Conservation (phyloP, 2,113 vertebrate genomes). For the Ophthalmolycus amberensis region DNA sequence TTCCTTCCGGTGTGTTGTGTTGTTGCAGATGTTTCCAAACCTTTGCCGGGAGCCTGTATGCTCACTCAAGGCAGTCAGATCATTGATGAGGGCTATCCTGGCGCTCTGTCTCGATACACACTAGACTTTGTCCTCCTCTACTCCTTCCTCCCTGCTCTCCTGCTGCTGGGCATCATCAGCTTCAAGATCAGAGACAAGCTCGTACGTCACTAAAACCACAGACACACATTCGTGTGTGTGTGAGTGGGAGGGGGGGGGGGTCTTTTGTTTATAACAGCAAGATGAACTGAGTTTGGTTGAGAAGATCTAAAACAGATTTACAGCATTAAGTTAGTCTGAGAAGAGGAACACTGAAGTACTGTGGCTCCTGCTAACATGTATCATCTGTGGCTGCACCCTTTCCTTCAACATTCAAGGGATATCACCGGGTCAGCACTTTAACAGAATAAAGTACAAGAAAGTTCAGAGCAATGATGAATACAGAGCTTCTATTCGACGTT, state of each 20-base stretch:
- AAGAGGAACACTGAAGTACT: background rate
- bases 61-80: constrained; percentile 84
- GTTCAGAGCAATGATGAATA: background rate
- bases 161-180: constrained; percentile 86
- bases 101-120: constrained; percentile 86
- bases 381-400: constrained; percentile 3
- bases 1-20: background rate
- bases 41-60: constrained; percentile 73
- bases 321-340: background rate
- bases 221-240: background rate
- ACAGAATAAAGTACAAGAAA: background rate
- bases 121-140: constrained; percentile 90
- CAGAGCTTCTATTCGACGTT: background rate
- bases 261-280: background rate
- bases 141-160: constrained; percentile 89
- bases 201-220: constrained; percentile 76
- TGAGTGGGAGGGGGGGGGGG: background rate
- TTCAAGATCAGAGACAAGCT: constrained; percentile 91
- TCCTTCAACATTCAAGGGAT: background rate
- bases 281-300: background rate
- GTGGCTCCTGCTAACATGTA: background rate
- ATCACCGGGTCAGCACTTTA: background rate
- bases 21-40: constrained; percentile 60
- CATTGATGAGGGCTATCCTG: constrained; percentile 88
- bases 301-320: background rate